phyloP scores from a whole-genome alignment of 2,888 invertebrate species.

The Leptopilina drosophilae region DNA sequence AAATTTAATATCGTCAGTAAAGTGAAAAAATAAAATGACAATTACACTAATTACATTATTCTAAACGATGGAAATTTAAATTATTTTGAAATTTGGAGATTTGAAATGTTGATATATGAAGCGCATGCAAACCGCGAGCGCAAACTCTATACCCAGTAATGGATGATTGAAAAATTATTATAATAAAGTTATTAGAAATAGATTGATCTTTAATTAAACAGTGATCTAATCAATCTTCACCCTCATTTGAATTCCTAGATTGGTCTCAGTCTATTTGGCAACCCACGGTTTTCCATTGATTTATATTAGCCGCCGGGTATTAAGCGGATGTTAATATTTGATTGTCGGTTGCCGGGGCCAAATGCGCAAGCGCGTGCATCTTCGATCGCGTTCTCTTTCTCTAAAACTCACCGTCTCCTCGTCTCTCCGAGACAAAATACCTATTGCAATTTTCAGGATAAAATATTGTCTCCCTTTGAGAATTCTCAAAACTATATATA shows the following conservation, averaged over 20 bases:
- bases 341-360: constrained; percentile 35
- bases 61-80: too few relatives aligned
- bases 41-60: too few relatives aligned
- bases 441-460: constrained; percentile 30
- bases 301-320: constrained; percentile 38
- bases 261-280: constrained; percentile 20
- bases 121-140: too few relatives aligned
- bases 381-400: constrained; percentile 40
- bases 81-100: too few relatives aligned
- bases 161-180: too few relatives aligned
- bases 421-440: constrained; percentile 18
- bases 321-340: constrained; percentile 41
- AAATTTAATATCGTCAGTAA: too few relatives aligned
- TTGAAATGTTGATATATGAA: too few relatives aligned
- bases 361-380: constrained; percentile 34
- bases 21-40: too few relatives aligned
- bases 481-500: not conserved
- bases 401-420: constrained; percentile 6
- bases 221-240: not conserved
- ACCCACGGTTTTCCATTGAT: constrained; percentile 23
- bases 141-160: too few relatives aligned
- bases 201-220: constrained; percentile 10
- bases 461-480: constrained; percentile 21
- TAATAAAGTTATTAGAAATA: not conserved
- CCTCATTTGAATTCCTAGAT: constrained; percentile 11